phyloP scores from a whole-genome alignment of 2,888 invertebrate species.

The Anthrax anthrax region DNA sequence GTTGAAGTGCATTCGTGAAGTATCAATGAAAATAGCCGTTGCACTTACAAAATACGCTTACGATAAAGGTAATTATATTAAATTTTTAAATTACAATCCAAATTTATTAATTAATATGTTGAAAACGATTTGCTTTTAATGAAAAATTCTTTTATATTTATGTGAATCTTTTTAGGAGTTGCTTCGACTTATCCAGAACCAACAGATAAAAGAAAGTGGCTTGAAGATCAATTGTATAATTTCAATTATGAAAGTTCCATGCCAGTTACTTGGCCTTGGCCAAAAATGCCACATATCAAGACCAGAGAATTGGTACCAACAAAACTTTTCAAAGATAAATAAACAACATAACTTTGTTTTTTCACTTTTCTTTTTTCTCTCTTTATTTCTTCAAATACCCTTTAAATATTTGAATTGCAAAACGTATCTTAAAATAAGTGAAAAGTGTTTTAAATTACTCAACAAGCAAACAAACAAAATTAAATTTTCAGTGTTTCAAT shows the following conservation, averaged over 20 bases:
- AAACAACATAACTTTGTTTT: neutral
- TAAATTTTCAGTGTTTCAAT: too few species aligned
- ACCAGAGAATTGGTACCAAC: slow-evolving; percentile 29
- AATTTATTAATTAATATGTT: neutral
- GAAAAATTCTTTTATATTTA: too few species aligned
- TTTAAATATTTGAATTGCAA: too few species aligned
- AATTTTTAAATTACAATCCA: too few species aligned
- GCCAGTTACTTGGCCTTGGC: slow-evolving; percentile 55
- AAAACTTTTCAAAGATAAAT: slow-evolving; percentile 20
- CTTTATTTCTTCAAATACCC: too few species aligned
- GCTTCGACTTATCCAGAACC: slow-evolving; percentile 81
- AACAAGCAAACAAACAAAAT: too few species aligned
- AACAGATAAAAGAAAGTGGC: slow-evolving; percentile 53
- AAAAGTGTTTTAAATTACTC: too few species aligned
- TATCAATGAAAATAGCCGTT: slow-evolving; percentile 80
- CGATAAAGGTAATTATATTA: slow-evolving; percentile 50
- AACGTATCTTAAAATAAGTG: too few species aligned
- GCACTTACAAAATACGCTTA: slow-evolving; percentile 82
- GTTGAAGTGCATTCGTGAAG: slow-evolving; percentile 64
- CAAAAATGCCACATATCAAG: slow-evolving; percentile 29
- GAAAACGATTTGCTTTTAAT: neutral
- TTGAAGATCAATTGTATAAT: slow-evolving; percentile 61
- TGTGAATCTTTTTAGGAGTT: slow-evolving; percentile 39
- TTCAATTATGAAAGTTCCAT: slow-evolving; percentile 64
- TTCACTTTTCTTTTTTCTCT: too few species aligned